These are phyloP conservation scores for Alsophila aescularia DNA, from an alignment of 2,888 invertebrate genomes.

Conservation along the genomic window DNA sequence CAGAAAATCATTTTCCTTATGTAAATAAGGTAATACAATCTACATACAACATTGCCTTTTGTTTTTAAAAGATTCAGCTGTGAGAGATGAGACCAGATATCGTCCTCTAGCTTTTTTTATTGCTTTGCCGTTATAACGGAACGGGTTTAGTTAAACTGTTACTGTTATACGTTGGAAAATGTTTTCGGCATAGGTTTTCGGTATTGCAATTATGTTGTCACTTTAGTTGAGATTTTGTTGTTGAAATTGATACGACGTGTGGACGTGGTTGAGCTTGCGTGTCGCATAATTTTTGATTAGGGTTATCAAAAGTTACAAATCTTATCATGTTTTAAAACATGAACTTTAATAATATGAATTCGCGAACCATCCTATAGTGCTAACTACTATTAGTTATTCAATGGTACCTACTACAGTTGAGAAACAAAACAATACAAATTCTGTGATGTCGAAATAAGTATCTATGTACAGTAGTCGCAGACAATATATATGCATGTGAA, in stretches of 20 bases:
- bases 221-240: slow-evolving; percentile 10
- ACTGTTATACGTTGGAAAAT: neutral
- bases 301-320: neutral
- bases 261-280: slow-evolving; percentile 2
- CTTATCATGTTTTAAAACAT: neutral
- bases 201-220: slow-evolving; percentile 12
- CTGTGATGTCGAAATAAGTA: no score
- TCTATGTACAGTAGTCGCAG: no score
- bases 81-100: slow-evolving; percentile 23
- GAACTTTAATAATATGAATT: neutral
- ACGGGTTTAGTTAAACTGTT: slow-evolving; percentile 20
- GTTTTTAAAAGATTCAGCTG: slow-evolving; percentile 51
- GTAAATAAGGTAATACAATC: slow-evolving; percentile 61
- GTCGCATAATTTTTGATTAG: slow-evolving; percentile 11
- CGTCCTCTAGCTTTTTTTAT: slow-evolving; percentile 27
- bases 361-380: no score
- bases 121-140: slow-evolving; percentile 14
- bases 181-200: no score
- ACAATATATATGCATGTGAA: no score
- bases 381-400: no score
- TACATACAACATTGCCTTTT: slow-evolving; percentile 50
- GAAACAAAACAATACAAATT: no score
- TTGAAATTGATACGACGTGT: slow-evolving; percentile 7
- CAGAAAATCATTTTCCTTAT: slow-evolving; percentile 66
- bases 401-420: no score